phyloP scores from a whole-genome alignment of 2,888 invertebrate species.

The Pasiphila rectangulata region DNA sequence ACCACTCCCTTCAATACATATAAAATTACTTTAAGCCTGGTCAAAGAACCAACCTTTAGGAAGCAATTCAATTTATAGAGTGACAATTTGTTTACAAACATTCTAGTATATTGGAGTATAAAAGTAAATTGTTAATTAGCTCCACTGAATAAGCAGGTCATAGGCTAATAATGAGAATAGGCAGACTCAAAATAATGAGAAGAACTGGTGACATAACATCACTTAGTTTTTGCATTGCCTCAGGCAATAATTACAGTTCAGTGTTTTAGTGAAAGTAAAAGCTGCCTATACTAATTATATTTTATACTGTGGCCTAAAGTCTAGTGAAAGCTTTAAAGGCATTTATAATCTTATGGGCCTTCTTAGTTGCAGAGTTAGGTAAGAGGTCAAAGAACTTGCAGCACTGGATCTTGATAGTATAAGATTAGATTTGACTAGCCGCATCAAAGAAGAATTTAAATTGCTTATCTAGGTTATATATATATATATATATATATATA shows the following conservation, averaged over 20 bases:
- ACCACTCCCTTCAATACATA: too few species aligned
- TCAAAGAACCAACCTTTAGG: too few species aligned
- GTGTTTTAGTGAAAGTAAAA: slow-evolving; percentile 18
- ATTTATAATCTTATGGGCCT: slow-evolving; percentile 9
- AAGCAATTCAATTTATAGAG: too few species aligned
- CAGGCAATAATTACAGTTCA: slow-evolving; percentile 6
- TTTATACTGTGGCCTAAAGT: not conserved
- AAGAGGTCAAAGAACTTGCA: slow-evolving; percentile 9
- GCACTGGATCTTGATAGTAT: slow-evolving; percentile 6
- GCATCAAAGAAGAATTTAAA: not conserved
- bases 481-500: too few species aligned
- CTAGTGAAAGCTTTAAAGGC: slow-evolving; percentile 18
- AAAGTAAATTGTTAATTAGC: too few species aligned
- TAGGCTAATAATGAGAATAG: not conserved
- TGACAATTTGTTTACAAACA: not conserved
- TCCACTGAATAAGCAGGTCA: too few species aligned
- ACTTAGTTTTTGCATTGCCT: not conserved
- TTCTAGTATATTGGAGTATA: too few species aligned
- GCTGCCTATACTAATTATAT: not conserved
- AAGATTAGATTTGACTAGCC: not conserved
- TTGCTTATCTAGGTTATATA: too few species aligned
- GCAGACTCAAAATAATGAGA: not conserved
- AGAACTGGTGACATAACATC: not conserved
- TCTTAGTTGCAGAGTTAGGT: slow-evolving; percentile 10
- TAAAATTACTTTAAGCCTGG: too few species aligned